Evolutionary conservation across 1,140 invertebrate genomes (phyloP), one percentile per base, ranked within the genome.

Genomic region (Hylyphantes graminicola): DNA sequence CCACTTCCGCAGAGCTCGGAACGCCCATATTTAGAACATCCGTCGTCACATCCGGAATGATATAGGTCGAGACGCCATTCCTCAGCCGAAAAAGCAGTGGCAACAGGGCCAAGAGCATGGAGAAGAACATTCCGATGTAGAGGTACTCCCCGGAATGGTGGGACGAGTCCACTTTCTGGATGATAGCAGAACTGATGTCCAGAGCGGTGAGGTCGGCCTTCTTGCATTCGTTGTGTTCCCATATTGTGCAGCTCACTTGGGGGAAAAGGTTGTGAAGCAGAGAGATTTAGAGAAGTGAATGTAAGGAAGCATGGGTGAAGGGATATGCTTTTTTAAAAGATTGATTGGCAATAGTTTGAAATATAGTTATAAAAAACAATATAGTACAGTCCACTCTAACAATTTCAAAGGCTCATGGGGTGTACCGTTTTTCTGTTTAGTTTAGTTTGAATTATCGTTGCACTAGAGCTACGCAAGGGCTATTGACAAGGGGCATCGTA

Each of bases 161-260:
- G 89, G 94, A 93, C 17, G 93, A 92, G 90, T 98, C 96, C 4
- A 97, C 96, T 88, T 93, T 88, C 92, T 90, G 93, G 84, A 98
- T 97, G 87, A 98, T 97, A 35, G 94, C 94, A 87, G 96, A 97
- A 88, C 96, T 97, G 86, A 98, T 97, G 89, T 98, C 97, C 61
- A 98, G 90, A 2, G 97, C 96, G 0, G 96, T 96, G 74, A 98
- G 91, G 88, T 98, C 96, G 0, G 95, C 95, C 89, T 98, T 97
- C 88, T 97, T 95, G 48, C 95, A 93, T 86, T 96, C 95, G 17
- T 93, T 92, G 65, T 93, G 92, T 88, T 97, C 95, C 96, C 96
- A 98, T 89, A 98, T 95, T 57, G 96, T 96, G 89, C 97, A 98
- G 86, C 95, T 97, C 76, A 97, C 96, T 96, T 73, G 19, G 83